Percentiles rank a stretch among this genome's conserved stretches.
Evolutionary conservation across 2,888 invertebrate species (phyloP).

Genomic region (Sphaerophoria rueppellii): DNA sequence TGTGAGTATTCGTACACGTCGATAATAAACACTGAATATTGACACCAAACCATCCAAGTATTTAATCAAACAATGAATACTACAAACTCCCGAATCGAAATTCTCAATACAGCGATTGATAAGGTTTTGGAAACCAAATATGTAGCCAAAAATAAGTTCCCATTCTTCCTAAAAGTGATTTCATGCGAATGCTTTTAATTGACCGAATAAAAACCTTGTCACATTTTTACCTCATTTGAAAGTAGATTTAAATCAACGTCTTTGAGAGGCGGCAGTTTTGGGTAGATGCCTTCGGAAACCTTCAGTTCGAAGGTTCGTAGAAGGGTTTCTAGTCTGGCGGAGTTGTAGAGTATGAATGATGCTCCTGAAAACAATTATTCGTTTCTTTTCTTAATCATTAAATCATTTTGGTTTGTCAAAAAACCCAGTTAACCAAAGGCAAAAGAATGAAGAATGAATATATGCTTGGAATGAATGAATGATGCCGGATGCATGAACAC

Average conservation of each 20-base stretch:
- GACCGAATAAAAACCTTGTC: not conserved
- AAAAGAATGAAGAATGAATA: not conserved
- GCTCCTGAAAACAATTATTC: constrained; percentile 84
- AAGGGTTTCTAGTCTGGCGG: constrained; percentile 87
- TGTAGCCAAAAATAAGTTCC: constrained; percentile 87
- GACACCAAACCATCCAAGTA: constrained; percentile 86
- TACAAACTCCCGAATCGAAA: constrained; percentile 83
- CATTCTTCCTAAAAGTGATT: constrained; percentile 88
- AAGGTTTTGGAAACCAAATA: constrained; percentile 86
- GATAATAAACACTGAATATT: constrained; percentile 89
- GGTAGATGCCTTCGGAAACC: constrained; percentile 84
- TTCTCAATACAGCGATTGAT: constrained; percentile 84
- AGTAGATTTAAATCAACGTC: constrained; percentile 86
- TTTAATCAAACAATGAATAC: constrained; percentile 86
- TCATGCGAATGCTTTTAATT: not conserved
- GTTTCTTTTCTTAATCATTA: not conserved
- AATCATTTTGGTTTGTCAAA: not conserved
- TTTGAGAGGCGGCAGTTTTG: constrained; percentile 84
- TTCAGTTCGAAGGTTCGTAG: constrained; percentile 85
- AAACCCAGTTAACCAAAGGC: not conserved
- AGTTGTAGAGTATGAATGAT: constrained; percentile 90
- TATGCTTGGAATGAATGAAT: not conserved
- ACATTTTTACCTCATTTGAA: constrained; percentile 85
- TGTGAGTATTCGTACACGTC: constrained; percentile 86
- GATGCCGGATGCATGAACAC: not conserved